Evolutionary conservation across 1,140 invertebrate species (phyloP), one percentile per base, ranked within the genome.

Genomic region (Apolygus lucorum): DNA sequence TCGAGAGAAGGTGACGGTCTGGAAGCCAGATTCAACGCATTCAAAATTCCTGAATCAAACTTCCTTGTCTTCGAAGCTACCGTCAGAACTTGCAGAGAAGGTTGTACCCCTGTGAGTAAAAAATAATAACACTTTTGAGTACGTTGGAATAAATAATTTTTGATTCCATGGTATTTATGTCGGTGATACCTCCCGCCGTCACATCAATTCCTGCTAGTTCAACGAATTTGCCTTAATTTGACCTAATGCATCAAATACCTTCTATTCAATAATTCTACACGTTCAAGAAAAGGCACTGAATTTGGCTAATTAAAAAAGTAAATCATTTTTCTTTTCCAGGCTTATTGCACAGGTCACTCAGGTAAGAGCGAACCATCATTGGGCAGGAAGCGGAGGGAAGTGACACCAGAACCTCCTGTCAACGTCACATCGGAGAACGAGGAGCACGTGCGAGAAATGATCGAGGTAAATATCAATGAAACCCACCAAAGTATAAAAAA

Each of bases 21-120:
- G 4, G 92, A 95, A 81, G 91, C 92, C 0, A 83, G 92, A 73
- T 96, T 96, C 76, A 94, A 95, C 79, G 93, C 93, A 1, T 96
- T 95, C 74, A 96, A 96, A 80, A 94, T 96, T 74, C 93, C 93
- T 0, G 92, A 95, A 82, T 95, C 93, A 0, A 95, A 95, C 78
- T 94, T 94, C 81, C 78, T 96, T 63, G 91, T 96, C 0, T 96
- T 96, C 76, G 92, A 96, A 80, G 93, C 93, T 0, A 95, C 90
- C 0, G 92, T 96, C 0, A 82, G 90, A 70, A 93, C 92, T 0
- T 95, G 93, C 74, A 80, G 91, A 59, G 90, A 93, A 70, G 92
- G 91, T 0, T 95, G 93, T 78, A 90, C 93, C 77, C 92, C 93
- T 34, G 88, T 88, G 75, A 78, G n/a, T 1, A 29, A 0, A 1